Conservation (phyloP, 2,797 vertebrate species). For the Mus minutoides region DNA sequence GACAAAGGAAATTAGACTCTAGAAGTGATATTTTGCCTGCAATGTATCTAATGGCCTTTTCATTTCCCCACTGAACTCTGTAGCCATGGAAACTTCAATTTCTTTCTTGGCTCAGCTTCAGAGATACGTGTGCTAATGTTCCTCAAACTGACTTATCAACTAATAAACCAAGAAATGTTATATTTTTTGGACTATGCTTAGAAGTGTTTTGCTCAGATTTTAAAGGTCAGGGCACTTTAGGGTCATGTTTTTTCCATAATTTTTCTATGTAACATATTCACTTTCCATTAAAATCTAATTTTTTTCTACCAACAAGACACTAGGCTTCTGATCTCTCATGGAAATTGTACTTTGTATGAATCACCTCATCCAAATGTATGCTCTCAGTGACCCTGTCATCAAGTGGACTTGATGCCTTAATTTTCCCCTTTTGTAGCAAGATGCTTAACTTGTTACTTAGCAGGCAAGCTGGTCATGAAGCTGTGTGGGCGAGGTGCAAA, state of each 20-base stretch:
- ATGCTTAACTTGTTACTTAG: constrained; percentile 57
- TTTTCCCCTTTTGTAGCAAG: constrained; percentile 66
- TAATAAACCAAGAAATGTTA: constrained; percentile 70
- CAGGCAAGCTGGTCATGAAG: background rate
- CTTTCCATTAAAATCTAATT: constrained; percentile 71
- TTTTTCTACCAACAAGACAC: constrained; percentile 59
- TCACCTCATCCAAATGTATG: constrained; percentile 74
- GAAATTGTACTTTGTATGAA: constrained; percentile 52
- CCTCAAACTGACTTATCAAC: constrained; percentile 68
- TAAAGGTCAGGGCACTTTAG: constrained; percentile 59
- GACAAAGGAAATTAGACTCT: constrained; percentile 35
- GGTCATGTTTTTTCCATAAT: constrained; percentile 60
- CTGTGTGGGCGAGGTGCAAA: background rate
- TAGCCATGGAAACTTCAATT: constrained; percentile 70
- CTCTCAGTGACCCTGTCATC: constrained; percentile 72
- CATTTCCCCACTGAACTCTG: constrained; percentile 63
- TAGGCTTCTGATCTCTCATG: constrained; percentile 59
- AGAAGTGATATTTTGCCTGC: constrained; percentile 67
- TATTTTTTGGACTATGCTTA: constrained; percentile 15
- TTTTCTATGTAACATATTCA: constrained; percentile 66
- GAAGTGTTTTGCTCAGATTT: constrained; percentile 67
- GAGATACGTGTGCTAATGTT: constrained; percentile 50
- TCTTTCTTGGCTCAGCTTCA: constrained; percentile 64
- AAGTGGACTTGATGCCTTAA: constrained; percentile 61
- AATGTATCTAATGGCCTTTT: constrained; percentile 56